Percentiles rank a stretch among this genome's conserved stretches.
These are phyloP conservation scores for Epistrophe grossulariae DNA, from an alignment of 2,888 invertebrate genomes.

Conservation along the genomic window DNA sequence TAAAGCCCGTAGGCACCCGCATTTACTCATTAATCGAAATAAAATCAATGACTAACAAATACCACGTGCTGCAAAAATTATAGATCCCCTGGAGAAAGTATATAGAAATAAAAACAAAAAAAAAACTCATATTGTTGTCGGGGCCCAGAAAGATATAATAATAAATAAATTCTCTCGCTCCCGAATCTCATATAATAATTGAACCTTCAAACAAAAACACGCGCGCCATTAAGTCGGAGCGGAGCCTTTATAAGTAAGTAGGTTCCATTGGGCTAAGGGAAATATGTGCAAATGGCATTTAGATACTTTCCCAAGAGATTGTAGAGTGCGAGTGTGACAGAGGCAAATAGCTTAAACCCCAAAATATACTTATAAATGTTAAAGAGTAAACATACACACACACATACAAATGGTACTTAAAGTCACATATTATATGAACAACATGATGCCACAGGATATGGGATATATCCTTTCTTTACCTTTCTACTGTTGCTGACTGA, in stretches of 20 bases:
- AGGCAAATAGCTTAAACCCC: slow-evolving; percentile 53
- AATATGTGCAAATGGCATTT: slow-evolving; percentile 45
- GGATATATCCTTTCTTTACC: background rate
- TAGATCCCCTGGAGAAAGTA: slow-evolving; percentile 26
- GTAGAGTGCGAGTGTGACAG: background rate
- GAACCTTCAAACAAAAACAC: slow-evolving; percentile 38
- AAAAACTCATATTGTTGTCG: slow-evolving; percentile 37
- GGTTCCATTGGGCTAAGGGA: slow-evolving; percentile 21
- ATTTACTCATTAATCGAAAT: slow-evolving; percentile 62
- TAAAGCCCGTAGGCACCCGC: slow-evolving; percentile 7
- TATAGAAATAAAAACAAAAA: background rate
- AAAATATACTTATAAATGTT: slow-evolving; percentile 71
- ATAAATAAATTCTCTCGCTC: background rate
- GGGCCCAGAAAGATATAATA: background rate
- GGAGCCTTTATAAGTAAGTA: slow-evolving; percentile 21
- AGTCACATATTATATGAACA: slow-evolving; percentile 41
- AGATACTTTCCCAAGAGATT: slow-evolving; percentile 31
- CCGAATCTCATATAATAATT: background rate
- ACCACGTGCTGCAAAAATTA: slow-evolving; percentile 57
- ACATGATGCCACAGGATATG: slow-evolving; percentile 47
- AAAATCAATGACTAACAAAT: slow-evolving; percentile 60
- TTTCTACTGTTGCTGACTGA: slow-evolving; percentile 8
- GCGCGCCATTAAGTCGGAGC: slow-evolving; percentile 34
- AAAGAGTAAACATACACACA: slow-evolving; percentile 48
- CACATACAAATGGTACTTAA: slow-evolving; percentile 38